Base-by-base conservation (phyloP, 2,888 invertebrate genomes). In the Poecilus cupreus region DNA sequence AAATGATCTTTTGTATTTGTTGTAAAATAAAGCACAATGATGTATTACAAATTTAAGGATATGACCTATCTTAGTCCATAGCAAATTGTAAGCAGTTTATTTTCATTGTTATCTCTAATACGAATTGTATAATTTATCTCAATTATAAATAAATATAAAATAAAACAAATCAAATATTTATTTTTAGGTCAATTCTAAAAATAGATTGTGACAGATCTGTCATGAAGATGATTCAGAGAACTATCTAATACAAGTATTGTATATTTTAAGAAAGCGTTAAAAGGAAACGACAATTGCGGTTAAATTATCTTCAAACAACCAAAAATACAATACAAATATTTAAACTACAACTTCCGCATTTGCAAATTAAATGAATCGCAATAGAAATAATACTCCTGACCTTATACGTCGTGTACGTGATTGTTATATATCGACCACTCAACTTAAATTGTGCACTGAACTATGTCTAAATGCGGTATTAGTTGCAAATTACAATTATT, bases 401-500 rank as follows among this genome's bases (percentile, higher is more conserved):
- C 72, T 72, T 43, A 18, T 39, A 39, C 10, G 16, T 68, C 72
- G n/a, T n/a, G n/a, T n/a, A n/a, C n/a, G 18, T 20, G 20, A 46
- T 24, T 13, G 13, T 46, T 16, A 24, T 22, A 11, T 60, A 2
- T 22, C 26, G 32, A 8, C 4, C 4, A 10, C n/a, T 46, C 72
- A 72, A 26, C 43, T 68, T 37, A 68, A 20, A 68, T 32, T 72
- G 46, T 43, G 20, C 46, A 72, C 13, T 78, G 18, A 64, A 78
- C 43, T 43, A 43, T 64, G 26, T 60, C 78, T 78, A 78, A 78
- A 18, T 46, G 16, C 46, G 4, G n/a, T 64, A 78, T 64, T 78
- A 64, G 64, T 16, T 64, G 22, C 64, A 78, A 78, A 78, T 64
- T 78, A 78, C 22, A 76, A 54, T 20, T 51, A 76, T 54, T 51